phyloP scores from a whole-genome alignment of 2,888 invertebrate species.

The Morpho helenor region DNA sequence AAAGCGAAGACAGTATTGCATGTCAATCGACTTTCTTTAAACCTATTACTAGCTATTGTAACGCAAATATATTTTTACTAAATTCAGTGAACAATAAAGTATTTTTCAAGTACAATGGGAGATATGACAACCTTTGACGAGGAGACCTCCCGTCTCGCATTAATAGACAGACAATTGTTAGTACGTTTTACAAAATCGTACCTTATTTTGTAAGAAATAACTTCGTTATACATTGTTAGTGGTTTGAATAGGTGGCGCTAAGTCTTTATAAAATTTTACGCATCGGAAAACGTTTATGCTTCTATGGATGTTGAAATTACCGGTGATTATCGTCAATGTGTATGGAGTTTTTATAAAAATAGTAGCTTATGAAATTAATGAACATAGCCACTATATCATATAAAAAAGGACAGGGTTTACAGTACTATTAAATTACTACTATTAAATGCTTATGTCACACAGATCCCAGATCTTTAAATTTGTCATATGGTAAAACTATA shows the following conservation, averaged over 20 bases:
- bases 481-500: too few relatives aligned
- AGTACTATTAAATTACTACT: too few relatives aligned
- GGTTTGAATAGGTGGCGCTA: constrained; percentile 46
- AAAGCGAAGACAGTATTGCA: constrained; percentile 34
- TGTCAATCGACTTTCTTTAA: constrained; percentile 46
- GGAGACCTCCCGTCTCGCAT: constrained; percentile 54
- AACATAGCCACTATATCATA: not conserved
- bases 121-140: constrained; percentile 65
- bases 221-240: not conserved
- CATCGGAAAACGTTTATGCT: constrained; percentile 37
- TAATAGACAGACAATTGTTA: constrained; percentile 10
- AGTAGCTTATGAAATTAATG: not conserved
- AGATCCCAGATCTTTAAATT: too few relatives aligned
- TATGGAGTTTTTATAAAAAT: not conserved
- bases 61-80: constrained; percentile 56
- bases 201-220: constrained; percentile 2
- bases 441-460: too few relatives aligned
- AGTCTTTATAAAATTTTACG: constrained; percentile 46
- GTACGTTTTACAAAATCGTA: constrained; percentile 1
- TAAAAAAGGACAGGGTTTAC: too few relatives aligned
- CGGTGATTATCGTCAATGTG: constrained; percentile 9
- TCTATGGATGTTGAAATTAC: constrained; percentile 30
- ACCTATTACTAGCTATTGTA: constrained; percentile 52
- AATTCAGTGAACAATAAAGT: constrained; percentile 57
- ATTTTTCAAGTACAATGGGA: constrained; percentile 37